phyloP scores from a whole-genome alignment of 2,113 vertebrate genomes.

The Orientallactaga bullata region DNA sequence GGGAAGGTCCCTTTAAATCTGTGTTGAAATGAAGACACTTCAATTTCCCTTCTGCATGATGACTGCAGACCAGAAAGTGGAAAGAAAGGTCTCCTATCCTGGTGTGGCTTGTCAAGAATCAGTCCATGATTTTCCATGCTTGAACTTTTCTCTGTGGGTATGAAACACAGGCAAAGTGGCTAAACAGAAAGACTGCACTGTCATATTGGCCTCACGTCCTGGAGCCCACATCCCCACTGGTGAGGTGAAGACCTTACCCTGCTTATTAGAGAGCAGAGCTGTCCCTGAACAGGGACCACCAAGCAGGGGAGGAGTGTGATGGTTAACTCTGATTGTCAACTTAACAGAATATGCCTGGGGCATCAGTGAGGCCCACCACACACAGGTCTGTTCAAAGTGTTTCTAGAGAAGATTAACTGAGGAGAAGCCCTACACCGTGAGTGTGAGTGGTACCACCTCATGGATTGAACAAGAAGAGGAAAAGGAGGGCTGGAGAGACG shows the following conservation, averaged over 20 bases:
- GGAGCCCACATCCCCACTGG: neutral
- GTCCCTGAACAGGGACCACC: neutral
- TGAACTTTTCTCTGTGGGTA: neutral
- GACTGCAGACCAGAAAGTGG: neutral
- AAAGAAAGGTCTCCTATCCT: neutral
- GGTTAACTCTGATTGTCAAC: neutral
- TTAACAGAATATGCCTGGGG: neutral
- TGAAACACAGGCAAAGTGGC: neutral
- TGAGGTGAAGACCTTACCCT: neutral
- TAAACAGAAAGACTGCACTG: neutral
- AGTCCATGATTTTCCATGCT: neutral
- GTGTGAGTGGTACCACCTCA: neutral
- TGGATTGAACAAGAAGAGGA: neutral
- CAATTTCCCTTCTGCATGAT: neutral
- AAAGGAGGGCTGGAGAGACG: too few species aligned
- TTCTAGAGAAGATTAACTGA: neutral
- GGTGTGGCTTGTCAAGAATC: neutral
- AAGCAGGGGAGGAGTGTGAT: neutral
- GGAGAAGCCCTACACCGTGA: neutral
- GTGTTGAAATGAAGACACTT: conserved; percentile 21
- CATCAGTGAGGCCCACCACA: neutral
- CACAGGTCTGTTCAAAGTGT: too few species aligned
- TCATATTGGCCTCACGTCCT: neutral
- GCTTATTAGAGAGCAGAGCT: neutral
- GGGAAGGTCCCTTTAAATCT: neutral